Evolutionary conservation across 2,888 invertebrate genomes (phyloP), one percentile per base, ranked within the genome.

Genomic region (Lepetodrilus schrolli): DNA sequence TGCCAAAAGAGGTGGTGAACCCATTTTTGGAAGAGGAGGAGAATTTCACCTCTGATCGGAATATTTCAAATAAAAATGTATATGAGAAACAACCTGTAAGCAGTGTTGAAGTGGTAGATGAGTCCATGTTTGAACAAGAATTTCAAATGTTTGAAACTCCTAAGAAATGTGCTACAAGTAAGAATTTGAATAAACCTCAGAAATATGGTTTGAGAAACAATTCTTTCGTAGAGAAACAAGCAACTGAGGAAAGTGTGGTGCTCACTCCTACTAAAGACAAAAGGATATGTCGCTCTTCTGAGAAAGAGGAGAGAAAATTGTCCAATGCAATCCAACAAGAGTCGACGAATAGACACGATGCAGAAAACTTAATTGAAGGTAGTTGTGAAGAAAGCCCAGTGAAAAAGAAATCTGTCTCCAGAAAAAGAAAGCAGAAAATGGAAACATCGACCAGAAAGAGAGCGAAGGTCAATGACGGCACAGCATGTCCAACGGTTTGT

Each of bases 101-200:
- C 17, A 34, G 17, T 13, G 34, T 58, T 13, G 34, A 30, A 34
- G 58, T 30, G 30, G 58, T 58, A n/a, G 58, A 58, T 58, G 58
- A 58, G 30, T 30, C 30, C 30, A 58, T 58, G 58, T 58, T 58
- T 34, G 58, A 58, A 58, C 58, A 58, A 58, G 58, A 58, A n/a
- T 58, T 58, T 58, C 30, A n/a, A n/a, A n/a, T n/a, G n/a, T n/a
- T n/a, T n/a, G n/a, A n/a, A n/a, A n/a, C n/a, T n/a, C n/a, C n/a
- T n/a, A n/a, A n/a, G n/a, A n/a, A n/a, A n/a, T n/a, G n/a, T n/a
- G n/a, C n/a, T n/a, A n/a, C n/a, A n/a, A n/a, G n/a, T n/a, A n/a
- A n/a, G n/a, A n/a, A n/a, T n/a, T n/a, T n/a, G n/a, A n/a, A n/a
- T n/a, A n/a, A n/a, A n/a, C n/a, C n/a, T n/a, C n/a, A n/a, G n/a